Evolutionary conservation across 53 echinoderm and acorn worm genomes (phyloP).

Genomic region (Glandiceps talaboti): DNA sequence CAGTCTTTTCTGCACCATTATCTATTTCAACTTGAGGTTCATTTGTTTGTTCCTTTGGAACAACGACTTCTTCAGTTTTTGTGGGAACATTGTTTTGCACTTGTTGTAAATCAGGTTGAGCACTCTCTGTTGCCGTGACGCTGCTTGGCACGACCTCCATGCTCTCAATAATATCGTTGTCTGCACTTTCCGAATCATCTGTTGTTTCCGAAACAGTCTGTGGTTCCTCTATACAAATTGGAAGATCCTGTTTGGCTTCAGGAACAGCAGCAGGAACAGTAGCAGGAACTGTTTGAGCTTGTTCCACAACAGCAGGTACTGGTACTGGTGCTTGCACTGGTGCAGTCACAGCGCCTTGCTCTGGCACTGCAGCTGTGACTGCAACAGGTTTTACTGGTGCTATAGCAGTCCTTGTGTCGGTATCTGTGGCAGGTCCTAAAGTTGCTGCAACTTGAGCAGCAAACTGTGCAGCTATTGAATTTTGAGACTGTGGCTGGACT

Average conservation of each 20-base stretch:
- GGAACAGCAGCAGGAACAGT: neutral
- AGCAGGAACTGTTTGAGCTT: slow-evolving; percentile 8
- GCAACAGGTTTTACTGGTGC: slow-evolving; percentile 7
- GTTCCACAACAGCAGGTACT: slow-evolving; percentile 2
- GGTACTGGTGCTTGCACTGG: slow-evolving; percentile 10
- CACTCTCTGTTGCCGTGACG: neutral
- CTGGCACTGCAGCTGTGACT: slow-evolving; percentile 16
- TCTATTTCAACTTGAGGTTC: neutral
- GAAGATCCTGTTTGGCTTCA: too few relatives aligned
- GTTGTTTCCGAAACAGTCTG: neutral
- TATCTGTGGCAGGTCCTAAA: slow-evolving; percentile 3
- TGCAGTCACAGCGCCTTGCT: neutral
- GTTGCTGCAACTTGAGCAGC: slow-evolving; percentile 46
- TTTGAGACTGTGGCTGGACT: slow-evolving; percentile 28
- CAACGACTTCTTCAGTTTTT: too few relatives aligned
- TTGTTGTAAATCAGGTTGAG: too few relatives aligned
- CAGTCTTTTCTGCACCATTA: neutral
- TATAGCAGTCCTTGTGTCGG: slow-evolving; percentile 5
- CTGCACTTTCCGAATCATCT: neutral
- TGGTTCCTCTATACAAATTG: too few relatives aligned
- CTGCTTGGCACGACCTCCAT: neutral
- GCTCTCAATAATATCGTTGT: too few relatives aligned
- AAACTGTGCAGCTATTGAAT: slow-evolving; percentile 48
- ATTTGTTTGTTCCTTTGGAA: neutral
- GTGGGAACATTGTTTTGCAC: neutral